phyloP scores from a whole-genome alignment of 2,113 vertebrate genomes.

The Peucedramus taeniatus region DNA sequence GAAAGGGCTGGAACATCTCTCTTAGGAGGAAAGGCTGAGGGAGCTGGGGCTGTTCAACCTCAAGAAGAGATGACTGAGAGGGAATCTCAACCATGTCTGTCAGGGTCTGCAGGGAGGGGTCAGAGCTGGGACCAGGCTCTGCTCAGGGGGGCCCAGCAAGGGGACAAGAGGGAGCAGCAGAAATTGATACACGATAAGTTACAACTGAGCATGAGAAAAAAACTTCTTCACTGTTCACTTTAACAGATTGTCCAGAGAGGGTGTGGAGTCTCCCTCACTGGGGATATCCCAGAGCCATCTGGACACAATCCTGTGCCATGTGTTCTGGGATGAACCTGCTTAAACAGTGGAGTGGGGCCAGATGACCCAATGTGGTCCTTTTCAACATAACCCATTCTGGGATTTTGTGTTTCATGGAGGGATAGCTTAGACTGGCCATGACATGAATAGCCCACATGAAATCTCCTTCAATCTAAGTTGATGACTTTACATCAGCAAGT shows the following conservation, averaged over 20 bases:
- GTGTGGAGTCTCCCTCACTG: too few relatives aligned
- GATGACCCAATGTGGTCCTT: too few relatives aligned
- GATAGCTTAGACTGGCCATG: neutral
- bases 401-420: neutral
- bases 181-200: neutral
- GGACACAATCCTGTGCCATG: neutral
- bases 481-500: accelerated
- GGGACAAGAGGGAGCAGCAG: neutral
- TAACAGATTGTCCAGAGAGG: neutral
- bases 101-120: neutral
- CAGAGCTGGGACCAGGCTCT: neutral
- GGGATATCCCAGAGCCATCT: neutral
- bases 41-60: neutral
- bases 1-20: neutral
- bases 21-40: neutral
- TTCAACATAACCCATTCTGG: neutral
- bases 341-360: neutral
- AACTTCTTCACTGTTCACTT: too few relatives aligned
- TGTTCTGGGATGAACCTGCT: neutral
- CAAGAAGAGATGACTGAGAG: neutral
- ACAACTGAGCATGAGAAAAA: neutral
- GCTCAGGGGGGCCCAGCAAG: neutral
- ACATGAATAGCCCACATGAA: neutral
- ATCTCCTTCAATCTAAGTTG: neutral
- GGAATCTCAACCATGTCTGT: accelerated